Conservation (phyloP, 2,888 invertebrate genomes). For the Liposcelis brunnea region DNA sequence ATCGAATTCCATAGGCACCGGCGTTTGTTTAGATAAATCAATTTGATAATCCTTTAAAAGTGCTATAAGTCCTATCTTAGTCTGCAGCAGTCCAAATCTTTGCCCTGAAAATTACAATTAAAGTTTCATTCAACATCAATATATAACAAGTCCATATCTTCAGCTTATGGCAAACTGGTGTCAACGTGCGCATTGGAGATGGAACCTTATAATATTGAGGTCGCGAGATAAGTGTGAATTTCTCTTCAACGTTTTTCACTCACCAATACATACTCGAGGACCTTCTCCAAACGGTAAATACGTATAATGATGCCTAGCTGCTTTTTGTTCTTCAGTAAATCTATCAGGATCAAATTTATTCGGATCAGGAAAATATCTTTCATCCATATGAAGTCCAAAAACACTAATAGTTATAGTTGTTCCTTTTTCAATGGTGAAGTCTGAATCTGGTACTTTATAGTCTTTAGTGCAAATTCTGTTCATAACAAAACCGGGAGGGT, state of each 20-base stretch:
- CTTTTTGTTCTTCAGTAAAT: conserved; percentile 31
- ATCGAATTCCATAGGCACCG: too few relatives aligned
- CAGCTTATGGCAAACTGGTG: too few relatives aligned
- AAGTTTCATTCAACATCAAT: too few relatives aligned
- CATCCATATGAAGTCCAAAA: conserved; percentile 37
- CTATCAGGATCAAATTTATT: conserved; percentile 38
- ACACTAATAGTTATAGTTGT: conserved; percentile 27
- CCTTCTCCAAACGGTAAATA: conserved; percentile 39
- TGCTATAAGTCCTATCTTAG: too few relatives aligned
- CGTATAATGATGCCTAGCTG: conserved; percentile 28
- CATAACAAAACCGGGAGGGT: conserved; percentile 18
- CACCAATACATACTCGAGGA: conserved; percentile 37
- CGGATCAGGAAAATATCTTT: conserved; percentile 36
- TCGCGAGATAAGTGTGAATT: background rate
- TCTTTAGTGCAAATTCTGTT: too few relatives aligned
- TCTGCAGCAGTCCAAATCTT: too few relatives aligned
- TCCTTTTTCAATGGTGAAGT: too few relatives aligned
- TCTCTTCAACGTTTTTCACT: conserved; percentile 8
- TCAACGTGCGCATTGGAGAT: too few relatives aligned
- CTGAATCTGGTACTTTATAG: too few relatives aligned
- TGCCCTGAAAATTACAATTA: conserved; percentile 14
- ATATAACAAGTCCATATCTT: too few relatives aligned
- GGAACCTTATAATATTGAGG: background rate
- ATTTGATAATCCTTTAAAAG: too few relatives aligned
- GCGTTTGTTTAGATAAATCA: too few relatives aligned